Evolutionary conservation across 2,797 vertebrate genomes (phyloP), one percentile per base, ranked within the genome.

Genomic region (Semaprochilodus insignis): DNA sequence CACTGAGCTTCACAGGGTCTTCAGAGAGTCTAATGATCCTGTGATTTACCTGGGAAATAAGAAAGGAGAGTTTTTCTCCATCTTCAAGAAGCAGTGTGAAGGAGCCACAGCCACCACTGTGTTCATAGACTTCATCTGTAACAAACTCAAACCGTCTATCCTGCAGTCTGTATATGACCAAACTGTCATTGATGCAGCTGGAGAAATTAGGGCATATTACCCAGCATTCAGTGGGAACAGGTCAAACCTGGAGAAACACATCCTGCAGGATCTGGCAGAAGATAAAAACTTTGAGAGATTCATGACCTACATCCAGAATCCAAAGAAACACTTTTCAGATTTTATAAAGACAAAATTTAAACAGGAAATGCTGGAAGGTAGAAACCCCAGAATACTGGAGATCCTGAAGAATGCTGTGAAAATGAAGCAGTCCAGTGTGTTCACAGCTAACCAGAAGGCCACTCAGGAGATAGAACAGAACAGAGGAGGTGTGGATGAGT

Each of bases 231-330:
- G 0, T 0, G 89, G 89, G 65, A 94, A 89, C 31, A 89, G 88
- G 17, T 78, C 81, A 25, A 83, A 85, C 16, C 84, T 94, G 48
- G 93, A 94, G 31, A 83, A 87, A 19, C 87, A 84, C 78, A 88
- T 94, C n/a, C 87, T 94, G 75, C 89, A n/a, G 21, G 82, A 85
- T 31, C 66, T 94, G 67, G 92, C 92, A 69, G 1, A 92, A 76
- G n/a, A 91, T 27, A 91, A 93, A 78, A 80, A 71, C 75, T 94
- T 93, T 88, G 74, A 88, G n/a, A n/a, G 90, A 0, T 95, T 88
- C 34, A 74, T n/a, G 17, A 0, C 34, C 17, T 0, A 25, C 67
- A 80, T 80, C 16, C 6, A n/a, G 8, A 2, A 0, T 0, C 86
- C 93, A 31, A 0, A 15, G 62, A 1, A 14, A 0, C 90, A 89